Conservation (phyloP, 2,888 invertebrate genomes). For the Malachius bipustulatus region DNA sequence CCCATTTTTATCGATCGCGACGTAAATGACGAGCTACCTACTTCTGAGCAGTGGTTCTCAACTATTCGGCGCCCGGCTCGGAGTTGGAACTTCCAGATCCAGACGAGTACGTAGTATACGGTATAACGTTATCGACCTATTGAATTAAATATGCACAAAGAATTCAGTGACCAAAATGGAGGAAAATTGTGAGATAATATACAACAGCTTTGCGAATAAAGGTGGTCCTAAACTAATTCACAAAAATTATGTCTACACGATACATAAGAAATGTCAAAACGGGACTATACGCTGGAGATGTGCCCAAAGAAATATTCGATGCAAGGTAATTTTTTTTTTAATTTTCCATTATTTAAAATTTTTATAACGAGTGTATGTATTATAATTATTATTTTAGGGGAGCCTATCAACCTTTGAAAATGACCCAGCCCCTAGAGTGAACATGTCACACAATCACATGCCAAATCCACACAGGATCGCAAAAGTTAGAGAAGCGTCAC, state of each 20-base stretch:
- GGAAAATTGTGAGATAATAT: slow-evolving; percentile 28
- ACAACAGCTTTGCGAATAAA: slow-evolving; percentile 40
- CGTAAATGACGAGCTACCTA: too few relatives aligned
- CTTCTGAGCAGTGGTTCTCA: too few relatives aligned
- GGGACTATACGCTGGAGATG: slow-evolving; percentile 39
- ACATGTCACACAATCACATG: slow-evolving; percentile 38
- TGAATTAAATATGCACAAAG: too few relatives aligned
- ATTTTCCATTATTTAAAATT: too few relatives aligned
- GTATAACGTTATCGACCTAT: too few relatives aligned
- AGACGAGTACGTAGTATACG: too few relatives aligned
- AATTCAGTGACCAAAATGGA: too few relatives aligned
- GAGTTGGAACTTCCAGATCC: too few relatives aligned
- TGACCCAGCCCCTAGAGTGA: slow-evolving; percentile 31
- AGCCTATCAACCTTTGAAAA: slow-evolving; percentile 33
- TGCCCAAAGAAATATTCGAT: slow-evolving; percentile 35
- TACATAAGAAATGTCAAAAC: slow-evolving; percentile 36
- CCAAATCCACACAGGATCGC: slow-evolving; percentile 36
- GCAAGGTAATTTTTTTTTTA: slow-evolving; percentile 30
- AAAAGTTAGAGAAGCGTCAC: slow-evolving; percentile 32
- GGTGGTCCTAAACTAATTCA: slow-evolving; percentile 40
- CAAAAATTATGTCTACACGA: slow-evolving; percentile 39
- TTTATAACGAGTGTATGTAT: slow-evolving; percentile 3
- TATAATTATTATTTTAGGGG: slow-evolving; percentile 23
- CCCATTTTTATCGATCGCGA: too few relatives aligned
- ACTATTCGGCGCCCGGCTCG: too few relatives aligned